Percentiles rank a stretch among this genome's conserved stretches.
Conservation (phyloP, 2,113 vertebrate genomes). For the Pagrus major region DNA sequence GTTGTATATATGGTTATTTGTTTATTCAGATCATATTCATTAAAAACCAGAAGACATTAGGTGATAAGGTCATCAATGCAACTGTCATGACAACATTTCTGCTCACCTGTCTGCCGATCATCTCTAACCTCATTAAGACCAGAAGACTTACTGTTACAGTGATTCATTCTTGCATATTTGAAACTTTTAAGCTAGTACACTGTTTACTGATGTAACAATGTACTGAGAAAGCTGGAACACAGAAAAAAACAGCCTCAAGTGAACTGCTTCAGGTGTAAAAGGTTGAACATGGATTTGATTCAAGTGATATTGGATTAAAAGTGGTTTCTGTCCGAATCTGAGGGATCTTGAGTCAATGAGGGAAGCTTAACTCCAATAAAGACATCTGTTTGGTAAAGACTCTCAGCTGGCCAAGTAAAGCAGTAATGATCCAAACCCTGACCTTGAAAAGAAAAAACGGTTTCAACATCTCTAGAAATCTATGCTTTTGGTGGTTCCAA, state of each 20-base stretch:
- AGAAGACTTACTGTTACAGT: not conserved
- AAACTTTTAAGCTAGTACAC: not conserved
- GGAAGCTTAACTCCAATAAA: conserved; percentile 35
- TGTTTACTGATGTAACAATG: not conserved
- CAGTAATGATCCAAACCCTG: conserved; percentile 37
- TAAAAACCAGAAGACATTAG: not conserved
- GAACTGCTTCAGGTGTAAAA: conserved; percentile 2
- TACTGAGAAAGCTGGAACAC: not conserved
- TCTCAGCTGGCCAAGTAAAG: conserved; percentile 51
- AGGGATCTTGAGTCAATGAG: conserved; percentile 23
- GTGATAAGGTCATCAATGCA: not conserved
- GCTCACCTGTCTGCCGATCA: not conserved
- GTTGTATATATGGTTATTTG: too few relatives aligned
- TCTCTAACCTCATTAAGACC: not conserved
- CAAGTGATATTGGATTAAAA: conserved; percentile 8
- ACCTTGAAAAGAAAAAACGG: conserved; percentile 47
- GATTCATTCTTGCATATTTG: not conserved
- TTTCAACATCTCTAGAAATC: conserved; percentile 29
- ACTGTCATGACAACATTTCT: not conserved
- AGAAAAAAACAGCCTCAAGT: not conserved
- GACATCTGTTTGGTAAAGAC: conserved; percentile 64
- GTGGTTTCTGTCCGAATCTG: conserved; percentile 15
- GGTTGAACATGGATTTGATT: not conserved
- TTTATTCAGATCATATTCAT: too few relatives aligned
- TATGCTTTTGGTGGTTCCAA: conserved; percentile 34